A percentile compares a stretch with the other conserved stretches of the same genome.
phyloP scores from a whole-genome alignment of 2,797 vertebrate genomes.

The Siniperca scherzeri region DNA sequence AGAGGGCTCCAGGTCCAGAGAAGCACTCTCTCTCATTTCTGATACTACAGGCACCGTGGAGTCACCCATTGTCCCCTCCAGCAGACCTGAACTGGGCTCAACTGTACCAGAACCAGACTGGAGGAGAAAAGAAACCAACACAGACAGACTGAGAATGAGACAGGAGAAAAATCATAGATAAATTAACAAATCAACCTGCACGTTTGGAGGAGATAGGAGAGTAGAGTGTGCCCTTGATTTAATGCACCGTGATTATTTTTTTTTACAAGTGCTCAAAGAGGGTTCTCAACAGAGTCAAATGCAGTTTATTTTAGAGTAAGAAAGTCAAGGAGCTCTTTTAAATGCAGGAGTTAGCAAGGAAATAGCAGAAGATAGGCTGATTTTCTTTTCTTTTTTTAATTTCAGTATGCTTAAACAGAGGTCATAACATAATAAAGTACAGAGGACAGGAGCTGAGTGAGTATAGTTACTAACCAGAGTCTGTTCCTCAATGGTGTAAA shows the following conservation, averaged over 20 bases:
- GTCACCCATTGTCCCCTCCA: constrained; percentile 75
- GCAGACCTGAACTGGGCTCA: constrained; percentile 72
- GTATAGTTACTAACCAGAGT: constrained; percentile 78
- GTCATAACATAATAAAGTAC: constrained; percentile 25
- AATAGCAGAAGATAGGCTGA: not conserved
- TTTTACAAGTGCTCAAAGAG: constrained; percentile 1
- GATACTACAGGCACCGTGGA: constrained; percentile 67
- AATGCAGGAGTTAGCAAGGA: not conserved
- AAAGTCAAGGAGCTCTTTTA: constrained; percentile 34
- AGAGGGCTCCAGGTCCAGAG: constrained; percentile 79
- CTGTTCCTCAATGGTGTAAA: constrained; percentile 81
- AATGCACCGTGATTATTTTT: not conserved
- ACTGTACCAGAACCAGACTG: constrained; percentile 74
- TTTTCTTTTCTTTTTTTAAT: not conserved
- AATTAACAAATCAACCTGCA: constrained; percentile 1
- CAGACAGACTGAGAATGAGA: not conserved
- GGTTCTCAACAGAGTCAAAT: not conserved
- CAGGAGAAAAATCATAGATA: not conserved
- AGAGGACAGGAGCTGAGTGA: constrained; percentile 5
- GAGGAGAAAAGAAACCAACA: not conserved
- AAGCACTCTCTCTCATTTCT: constrained; percentile 80
- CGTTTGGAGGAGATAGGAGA: not conserved
- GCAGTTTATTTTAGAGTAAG: constrained; percentile 14
- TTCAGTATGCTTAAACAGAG: constrained; percentile 1
- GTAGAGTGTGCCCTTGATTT: constrained; percentile 5